A percentile compares a stretch with the other conserved stretches of the same genome.
Conservation (phyloP, 2,888 invertebrate species). For the Aporophyla lueneburgensis region DNA sequence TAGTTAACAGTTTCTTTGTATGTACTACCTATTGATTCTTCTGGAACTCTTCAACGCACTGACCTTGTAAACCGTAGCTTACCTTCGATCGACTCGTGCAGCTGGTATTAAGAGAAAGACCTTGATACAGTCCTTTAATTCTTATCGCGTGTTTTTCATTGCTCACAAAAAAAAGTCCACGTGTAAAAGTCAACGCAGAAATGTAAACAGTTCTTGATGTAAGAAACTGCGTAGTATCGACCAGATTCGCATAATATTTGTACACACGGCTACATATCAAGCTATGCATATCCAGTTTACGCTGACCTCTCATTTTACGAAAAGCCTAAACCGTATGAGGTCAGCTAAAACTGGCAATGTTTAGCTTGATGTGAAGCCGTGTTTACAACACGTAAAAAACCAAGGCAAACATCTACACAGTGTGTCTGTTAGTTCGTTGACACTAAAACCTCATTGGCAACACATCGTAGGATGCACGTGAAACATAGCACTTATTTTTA, state of each 20-base stretch:
- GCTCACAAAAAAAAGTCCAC: conserved; percentile 1
- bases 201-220: conserved; percentile 14
- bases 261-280: background rate
- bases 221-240: conserved; percentile 62
- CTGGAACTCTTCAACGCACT: background rate
- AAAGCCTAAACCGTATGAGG: too few species aligned
- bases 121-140: conserved; percentile 27
- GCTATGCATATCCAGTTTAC: too few species aligned
- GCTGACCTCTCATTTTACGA: too few species aligned
- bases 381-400: conserved; percentile 51
- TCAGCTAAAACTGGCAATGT: too few species aligned
- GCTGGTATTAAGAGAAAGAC: background rate
- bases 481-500: conserved; percentile 40
- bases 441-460: conserved; percentile 70
- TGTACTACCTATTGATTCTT: too few species aligned
- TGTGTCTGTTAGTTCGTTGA: conserved; percentile 66
- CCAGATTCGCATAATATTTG: conserved; percentile 40
- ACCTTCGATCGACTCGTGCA: background rate
- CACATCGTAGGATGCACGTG: conserved; percentile 47
- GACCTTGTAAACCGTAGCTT: background rate
- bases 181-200: conserved; percentile 9
- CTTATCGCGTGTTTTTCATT: conserved; percentile 30
- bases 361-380: too few species aligned
- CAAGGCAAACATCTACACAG: conserved; percentile 64
- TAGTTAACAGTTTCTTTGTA: too few species aligned